These are phyloP conservation scores for Parelbella ahira DNA, from an alignment of 2,888 invertebrate genomes.

Conservation along the genomic window DNA sequence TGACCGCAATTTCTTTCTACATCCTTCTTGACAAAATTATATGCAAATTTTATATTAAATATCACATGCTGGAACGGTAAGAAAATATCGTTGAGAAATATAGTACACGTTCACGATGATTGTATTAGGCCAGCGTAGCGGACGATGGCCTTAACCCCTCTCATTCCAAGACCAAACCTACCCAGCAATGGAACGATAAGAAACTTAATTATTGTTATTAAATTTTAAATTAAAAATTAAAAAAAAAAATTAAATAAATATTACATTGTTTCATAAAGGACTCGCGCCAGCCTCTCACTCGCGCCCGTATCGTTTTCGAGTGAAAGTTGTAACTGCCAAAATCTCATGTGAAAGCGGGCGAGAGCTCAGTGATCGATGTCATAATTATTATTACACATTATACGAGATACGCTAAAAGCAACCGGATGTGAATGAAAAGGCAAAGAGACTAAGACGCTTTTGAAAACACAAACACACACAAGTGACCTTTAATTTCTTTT, in stretches of 20 bases:
- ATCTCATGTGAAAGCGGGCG: conserved; percentile 72
- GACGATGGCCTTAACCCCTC: too few relatives aligned
- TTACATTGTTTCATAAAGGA: conserved; percentile 1
- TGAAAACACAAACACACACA: background rate
- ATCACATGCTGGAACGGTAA: too few relatives aligned
- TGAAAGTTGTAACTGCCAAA: conserved; percentile 76
- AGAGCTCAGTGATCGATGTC: conserved; percentile 71
- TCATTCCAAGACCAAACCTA: too few relatives aligned
- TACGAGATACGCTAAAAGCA: conserved; percentile 74
- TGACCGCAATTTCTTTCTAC: too few relatives aligned
- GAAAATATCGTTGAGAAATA: too few relatives aligned
- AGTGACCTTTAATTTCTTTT: conserved; percentile 8
- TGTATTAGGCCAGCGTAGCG: too few relatives aligned
- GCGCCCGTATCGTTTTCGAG: conserved; percentile 36
- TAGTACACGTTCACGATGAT: too few relatives aligned
- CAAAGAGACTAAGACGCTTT: conserved; percentile 5
- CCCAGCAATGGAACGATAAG: too few relatives aligned
- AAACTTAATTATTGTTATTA: too few relatives aligned
- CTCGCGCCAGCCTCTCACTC: conserved; percentile 25
- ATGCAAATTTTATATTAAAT: too few relatives aligned
- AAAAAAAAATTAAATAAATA: background rate
- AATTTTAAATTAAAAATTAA: too few relatives aligned
- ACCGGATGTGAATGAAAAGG: conserved; percentile 55
- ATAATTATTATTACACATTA: conserved; percentile 79
- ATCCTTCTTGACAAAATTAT: too few relatives aligned